Base-by-base conservation (phyloP, 2,888 invertebrate genomes). In the Sturmia bella region DNA sequence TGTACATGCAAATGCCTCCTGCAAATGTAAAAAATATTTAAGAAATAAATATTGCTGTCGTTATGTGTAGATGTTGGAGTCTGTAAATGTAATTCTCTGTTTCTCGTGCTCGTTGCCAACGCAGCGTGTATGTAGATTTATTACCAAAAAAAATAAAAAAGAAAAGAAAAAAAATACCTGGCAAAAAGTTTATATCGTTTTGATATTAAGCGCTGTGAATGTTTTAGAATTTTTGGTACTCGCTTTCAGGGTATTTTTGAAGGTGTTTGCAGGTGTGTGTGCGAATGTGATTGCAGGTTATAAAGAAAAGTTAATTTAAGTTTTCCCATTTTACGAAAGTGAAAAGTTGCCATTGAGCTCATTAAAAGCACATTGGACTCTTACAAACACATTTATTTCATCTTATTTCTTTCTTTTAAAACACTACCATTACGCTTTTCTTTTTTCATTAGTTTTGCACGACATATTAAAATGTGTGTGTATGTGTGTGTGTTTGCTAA, bases 261-360 rank as follows among this genome's bases (percentile, higher is more conserved):
- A 27, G 3, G 63, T 43, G 7, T 43, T 56, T n/a, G 32, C 32
- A 19, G 48, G 12, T 32, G 52, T 45, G 59, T 45, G 37, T 59
- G 13, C 56, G 45, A 13, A 24, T 54, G 21, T 50, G 24, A 11
- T 39, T 17, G 15, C 7, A 3, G 5, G 45, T 41, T 56, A 56
- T 48, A 74, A 69, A 61, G 59, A 72, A 73, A 82, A 69, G 74
- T 78, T 78, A 74, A 82, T 82, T 77, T 74, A 78, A 82, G 68
- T 81, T 81, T 81, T 81, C 76, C 68, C 76, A 81, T 81, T 82
- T 82, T 54, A 64, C 52, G 64, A 78, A 78, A 77, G 69, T 76
- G 76, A 81, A 76, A 81, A 80, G 76, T 76, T 76, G 72, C 76
- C 72, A 81, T 76, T 81, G 72, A 76, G 80, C 76, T 81, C 76